phyloP scores from a whole-genome alignment of 1,140 invertebrate genomes.

The Gonioctena quinquepunctata region DNA sequence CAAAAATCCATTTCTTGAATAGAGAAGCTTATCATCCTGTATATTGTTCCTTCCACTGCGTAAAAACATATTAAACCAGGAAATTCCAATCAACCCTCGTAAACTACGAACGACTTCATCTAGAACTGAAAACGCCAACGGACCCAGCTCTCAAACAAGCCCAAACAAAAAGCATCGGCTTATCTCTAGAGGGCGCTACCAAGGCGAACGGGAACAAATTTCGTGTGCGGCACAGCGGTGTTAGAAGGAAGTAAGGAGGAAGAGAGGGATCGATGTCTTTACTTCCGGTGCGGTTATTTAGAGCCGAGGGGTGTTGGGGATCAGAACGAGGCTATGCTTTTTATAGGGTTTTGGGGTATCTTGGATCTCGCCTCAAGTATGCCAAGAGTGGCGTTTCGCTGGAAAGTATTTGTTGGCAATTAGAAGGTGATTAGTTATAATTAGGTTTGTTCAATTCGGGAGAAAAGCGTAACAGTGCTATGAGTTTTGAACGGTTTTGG shows the following conservation, averaged over 20 bases:
- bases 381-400: background rate
- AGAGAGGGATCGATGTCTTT: constrained; percentile 19
- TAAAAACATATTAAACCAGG: no score
- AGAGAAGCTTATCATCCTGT: no score
- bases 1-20: no score
- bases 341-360: background rate
- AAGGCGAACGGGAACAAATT: background rate
- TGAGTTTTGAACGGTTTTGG: background rate
- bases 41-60: no score
- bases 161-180: background rate
- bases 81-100: no score
- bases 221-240: background rate
- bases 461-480: background rate
- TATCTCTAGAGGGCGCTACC: constrained; percentile 5
- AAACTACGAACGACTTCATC: background rate
- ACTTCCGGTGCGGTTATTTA: constrained; percentile 20
- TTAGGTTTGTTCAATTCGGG: background rate
- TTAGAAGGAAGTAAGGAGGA: background rate
- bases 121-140: background rate
- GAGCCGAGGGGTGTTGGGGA: background rate
- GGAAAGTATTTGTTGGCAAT: background rate
- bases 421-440: background rate
- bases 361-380: background rate
- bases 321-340: background rate
- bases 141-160: background rate